phyloP scores from a whole-genome alignment of 2,888 invertebrate species.

The Neelides folsomi region DNA sequence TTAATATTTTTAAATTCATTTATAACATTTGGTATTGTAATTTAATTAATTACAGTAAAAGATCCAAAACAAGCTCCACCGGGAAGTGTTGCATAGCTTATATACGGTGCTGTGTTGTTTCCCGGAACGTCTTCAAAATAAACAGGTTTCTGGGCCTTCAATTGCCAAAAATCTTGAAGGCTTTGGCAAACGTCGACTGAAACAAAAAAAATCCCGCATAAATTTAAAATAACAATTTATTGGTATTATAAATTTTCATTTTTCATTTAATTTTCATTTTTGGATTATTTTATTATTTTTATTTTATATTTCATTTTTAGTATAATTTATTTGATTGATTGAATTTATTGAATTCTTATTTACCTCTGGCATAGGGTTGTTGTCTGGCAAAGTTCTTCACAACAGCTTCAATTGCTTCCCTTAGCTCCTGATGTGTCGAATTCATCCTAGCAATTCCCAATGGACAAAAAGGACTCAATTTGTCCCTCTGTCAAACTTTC shows the following conservation, averaged over 20 bases:
- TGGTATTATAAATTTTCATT: too few species aligned
- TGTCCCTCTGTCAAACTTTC: too few species aligned
- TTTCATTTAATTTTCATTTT: too few species aligned
- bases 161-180: slow-evolving; percentile 92
- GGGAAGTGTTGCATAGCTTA: slow-evolving; percentile 86
- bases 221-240: too few species aligned
- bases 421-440: slow-evolving; percentile 38
- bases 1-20: slow-evolving; percentile 1
- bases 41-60: slow-evolving; percentile 41
- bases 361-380: slow-evolving; percentile 11
- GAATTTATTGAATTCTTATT: not conserved
- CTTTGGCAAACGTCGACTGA: slow-evolving; percentile 93
- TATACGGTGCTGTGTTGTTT: slow-evolving; percentile 69
- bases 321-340: not conserved
- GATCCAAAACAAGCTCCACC: slow-evolving; percentile 93
- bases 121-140: slow-evolving; percentile 90
- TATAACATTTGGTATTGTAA: not conserved
- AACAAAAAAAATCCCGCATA: slow-evolving; percentile 12
- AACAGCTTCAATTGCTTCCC: slow-evolving; percentile 59
- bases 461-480: slow-evolving; percentile 37
- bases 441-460: slow-evolving; percentile 36
- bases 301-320: too few species aligned
- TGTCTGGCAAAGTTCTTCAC: slow-evolving; percentile 61
- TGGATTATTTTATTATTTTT: too few species aligned
- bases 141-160: slow-evolving; percentile 67